Conservation (phyloP, 2,797 vertebrate species). For the Neopelma chrysocephalum region DNA sequence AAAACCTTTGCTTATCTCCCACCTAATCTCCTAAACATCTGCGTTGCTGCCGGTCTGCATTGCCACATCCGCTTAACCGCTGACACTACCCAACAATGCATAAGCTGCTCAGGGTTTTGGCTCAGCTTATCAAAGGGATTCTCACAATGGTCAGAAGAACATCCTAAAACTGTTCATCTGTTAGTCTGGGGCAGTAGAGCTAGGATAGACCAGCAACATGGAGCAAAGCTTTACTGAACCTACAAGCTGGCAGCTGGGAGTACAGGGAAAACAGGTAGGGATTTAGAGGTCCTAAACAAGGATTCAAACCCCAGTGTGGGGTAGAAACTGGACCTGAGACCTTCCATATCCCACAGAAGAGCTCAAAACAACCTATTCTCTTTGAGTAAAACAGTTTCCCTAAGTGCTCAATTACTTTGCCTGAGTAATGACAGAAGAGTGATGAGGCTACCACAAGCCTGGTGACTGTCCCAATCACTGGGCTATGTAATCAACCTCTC, state of each 20-base stretch:
- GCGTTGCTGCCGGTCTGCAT: neutral
- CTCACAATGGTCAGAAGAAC: neutral
- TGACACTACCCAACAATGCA: neutral
- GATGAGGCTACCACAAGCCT: neutral
- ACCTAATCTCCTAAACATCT: neutral
- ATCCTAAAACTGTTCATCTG: neutral
- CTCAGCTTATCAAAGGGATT: neutral
- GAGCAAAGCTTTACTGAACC: neutral
- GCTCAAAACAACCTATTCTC: neutral
- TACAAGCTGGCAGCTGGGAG: neutral
- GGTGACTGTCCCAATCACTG: neutral
- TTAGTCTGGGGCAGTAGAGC: neutral
- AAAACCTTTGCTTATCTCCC: neutral
- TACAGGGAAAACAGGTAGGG: neutral
- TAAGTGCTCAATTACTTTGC: neutral
- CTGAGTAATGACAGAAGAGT: neutral
- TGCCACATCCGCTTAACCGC: neutral
- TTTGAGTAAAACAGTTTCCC: neutral
- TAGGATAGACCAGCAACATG: neutral
- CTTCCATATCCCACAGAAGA: neutral
- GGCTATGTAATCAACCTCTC: neutral
- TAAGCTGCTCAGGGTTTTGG: neutral
- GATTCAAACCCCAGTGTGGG: accelerated
- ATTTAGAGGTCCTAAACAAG: neutral
- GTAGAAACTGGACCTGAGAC: neutral